Evolutionary conservation across 2,888 invertebrate species (phyloP).

Genomic region (Enchytraeus crypticus): DNA sequence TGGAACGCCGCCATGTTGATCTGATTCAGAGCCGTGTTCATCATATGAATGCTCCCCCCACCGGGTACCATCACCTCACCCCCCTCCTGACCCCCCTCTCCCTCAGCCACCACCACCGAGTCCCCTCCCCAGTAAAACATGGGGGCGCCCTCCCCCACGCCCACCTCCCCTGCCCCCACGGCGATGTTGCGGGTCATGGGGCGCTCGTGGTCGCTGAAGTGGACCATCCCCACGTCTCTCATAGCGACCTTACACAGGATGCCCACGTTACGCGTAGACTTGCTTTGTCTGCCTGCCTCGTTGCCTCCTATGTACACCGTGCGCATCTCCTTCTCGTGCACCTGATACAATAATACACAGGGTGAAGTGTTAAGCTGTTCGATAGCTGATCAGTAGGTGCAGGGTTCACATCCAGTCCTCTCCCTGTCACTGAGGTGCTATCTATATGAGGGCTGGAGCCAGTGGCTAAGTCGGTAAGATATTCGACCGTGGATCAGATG

Average conservation of each 20-base stretch:
- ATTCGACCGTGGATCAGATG: too few species aligned
- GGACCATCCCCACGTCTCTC: slow-evolving; percentile 32
- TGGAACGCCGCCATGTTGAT: slow-evolving; percentile 13
- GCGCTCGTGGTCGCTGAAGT: slow-evolving; percentile 39
- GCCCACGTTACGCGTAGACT: slow-evolving; percentile 43
- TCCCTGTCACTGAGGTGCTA: too few species aligned
- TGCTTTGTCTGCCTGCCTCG: slow-evolving; percentile 21
- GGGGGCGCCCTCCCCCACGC: slow-evolving; percentile 8
- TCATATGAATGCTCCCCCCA: slow-evolving; percentile 18
- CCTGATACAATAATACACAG: too few species aligned
- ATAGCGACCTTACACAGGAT: slow-evolving; percentile 29
- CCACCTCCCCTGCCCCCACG: slow-evolving; percentile 37
- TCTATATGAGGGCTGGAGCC: too few species aligned
- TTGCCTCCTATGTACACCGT: slow-evolving; percentile 43
- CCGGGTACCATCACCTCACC: neutral
- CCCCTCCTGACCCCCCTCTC: neutral
- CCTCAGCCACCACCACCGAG: neutral
- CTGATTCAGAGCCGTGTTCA: slow-evolving; percentile 23
- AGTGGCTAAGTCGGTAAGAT: too few species aligned
- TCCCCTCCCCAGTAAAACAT: neutral
- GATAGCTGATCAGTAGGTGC: too few species aligned
- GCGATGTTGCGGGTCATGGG: slow-evolving; percentile 39
- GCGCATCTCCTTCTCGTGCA: slow-evolving; percentile 46
- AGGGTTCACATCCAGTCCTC: too few species aligned
- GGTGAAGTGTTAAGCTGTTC: neutral